Conservation (phyloP, 2,113 vertebrate genomes). For the Macrotis lagotis region DNA sequence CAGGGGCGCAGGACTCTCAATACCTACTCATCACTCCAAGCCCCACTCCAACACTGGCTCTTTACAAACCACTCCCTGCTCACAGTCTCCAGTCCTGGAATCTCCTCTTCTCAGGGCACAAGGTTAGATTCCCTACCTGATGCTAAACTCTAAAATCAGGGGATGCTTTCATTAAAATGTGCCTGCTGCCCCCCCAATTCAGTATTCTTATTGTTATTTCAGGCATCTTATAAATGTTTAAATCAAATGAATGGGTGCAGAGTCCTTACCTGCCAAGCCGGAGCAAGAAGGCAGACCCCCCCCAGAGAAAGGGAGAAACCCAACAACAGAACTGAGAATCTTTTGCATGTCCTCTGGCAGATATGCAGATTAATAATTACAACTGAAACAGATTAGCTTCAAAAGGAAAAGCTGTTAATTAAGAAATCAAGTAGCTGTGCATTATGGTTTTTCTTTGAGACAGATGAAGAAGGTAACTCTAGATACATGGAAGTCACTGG, state of each 20-base stretch:
- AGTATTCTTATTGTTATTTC: no score
- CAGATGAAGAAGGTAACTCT: neutral
- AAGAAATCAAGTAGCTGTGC: neutral
- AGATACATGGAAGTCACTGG: neutral
- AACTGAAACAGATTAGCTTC: conserved; percentile 28
- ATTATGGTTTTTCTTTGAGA: neutral
- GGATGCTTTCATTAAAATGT: neutral
- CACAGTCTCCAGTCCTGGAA: no score
- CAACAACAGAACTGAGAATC: conserved; percentile 2
- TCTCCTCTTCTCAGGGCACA: no score
- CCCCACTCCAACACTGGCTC: no score
- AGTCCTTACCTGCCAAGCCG: neutral
- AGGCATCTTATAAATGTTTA: no score
- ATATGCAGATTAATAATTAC: conserved; percentile 12
- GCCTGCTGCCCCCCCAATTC: no score
- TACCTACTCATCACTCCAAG: no score
- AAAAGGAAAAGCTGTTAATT: conserved; percentile 31
- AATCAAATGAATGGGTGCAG: no score
- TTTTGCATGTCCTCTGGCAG: conserved; percentile 30
- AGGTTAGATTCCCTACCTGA: no score
- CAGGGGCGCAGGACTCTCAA: no score
- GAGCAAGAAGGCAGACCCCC: neutral
- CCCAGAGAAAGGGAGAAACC: conserved; percentile 1
- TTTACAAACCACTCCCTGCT: no score
- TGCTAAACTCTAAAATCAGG: no score